Conservation (phyloP, 2,888 invertebrate genomes). For the Fissipunctia ypsillon region DNA sequence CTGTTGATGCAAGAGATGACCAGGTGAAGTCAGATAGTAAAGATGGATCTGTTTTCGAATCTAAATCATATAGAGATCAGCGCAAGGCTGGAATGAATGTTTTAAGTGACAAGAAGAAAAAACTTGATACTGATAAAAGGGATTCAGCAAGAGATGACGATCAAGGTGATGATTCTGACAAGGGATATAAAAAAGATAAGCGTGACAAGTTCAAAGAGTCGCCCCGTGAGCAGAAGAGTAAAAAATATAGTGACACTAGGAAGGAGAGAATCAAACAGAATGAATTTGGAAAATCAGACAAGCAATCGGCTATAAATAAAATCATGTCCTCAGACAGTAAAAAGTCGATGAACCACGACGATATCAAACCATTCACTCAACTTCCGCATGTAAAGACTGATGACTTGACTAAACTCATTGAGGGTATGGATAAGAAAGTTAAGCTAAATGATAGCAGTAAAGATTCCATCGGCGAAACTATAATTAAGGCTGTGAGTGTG, state of each 20-base stretch:
- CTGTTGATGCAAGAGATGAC: conserved; percentile 81
- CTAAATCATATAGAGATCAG: conserved; percentile 84
- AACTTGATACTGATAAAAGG: conserved; percentile 84
- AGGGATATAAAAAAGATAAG: conserved; percentile 81
- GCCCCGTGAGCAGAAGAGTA: conserved; percentile 86
- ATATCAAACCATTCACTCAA: conserved; percentile 89
- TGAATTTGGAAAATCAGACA: conserved; percentile 82
- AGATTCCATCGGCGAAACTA: conserved; percentile 83
- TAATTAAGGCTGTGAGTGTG: conserved; percentile 67
- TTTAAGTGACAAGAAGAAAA: conserved; percentile 87
- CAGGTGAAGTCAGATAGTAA: conserved; percentile 76
- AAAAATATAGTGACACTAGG: conserved; percentile 88
- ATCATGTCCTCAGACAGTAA: conserved; percentile 82
- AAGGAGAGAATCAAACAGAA: conserved; percentile 84
- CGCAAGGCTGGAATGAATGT: conserved; percentile 80
- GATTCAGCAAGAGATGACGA: conserved; percentile 85
- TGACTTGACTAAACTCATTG: conserved; percentile 86
- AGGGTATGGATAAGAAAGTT: conserved; percentile 85
- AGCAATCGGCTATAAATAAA: conserved; percentile 82
- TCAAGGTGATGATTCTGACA: conserved; percentile 82
- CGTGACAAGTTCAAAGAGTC: conserved; percentile 86
- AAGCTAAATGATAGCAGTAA: conserved; percentile 78
- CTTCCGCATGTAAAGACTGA: conserved; percentile 88
- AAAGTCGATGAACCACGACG: conserved; percentile 83
- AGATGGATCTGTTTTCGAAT: conserved; percentile 84